A percentile compares a stretch with the other conserved stretches of the same genome.
phyloP scores from a whole-genome alignment of 2,797 vertebrate species.

The Antrozous pallidus region DNA sequence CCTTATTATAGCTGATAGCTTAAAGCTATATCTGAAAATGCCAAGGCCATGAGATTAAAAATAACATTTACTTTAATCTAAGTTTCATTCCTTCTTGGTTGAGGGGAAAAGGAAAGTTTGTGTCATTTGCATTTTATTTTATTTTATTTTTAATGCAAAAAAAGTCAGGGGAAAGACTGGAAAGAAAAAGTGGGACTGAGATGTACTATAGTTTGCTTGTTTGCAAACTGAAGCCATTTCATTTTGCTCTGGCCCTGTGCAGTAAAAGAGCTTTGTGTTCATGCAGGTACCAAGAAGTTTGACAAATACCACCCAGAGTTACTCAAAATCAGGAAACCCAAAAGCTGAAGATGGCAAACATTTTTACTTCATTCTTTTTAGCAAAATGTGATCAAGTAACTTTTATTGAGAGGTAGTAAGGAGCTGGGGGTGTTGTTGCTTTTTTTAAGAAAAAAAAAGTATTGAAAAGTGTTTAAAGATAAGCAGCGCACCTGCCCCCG shows the following conservation, averaged over 20 bases:
- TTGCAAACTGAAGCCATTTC: background rate
- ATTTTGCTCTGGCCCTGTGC: background rate
- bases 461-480: background rate
- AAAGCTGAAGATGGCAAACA: constrained; percentile 29
- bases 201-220: background rate
- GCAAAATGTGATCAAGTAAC: background rate
- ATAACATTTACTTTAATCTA: constrained; percentile 3
- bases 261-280: background rate
- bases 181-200: background rate
- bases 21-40: background rate
- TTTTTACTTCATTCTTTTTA: constrained; percentile 33
- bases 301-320: background rate
- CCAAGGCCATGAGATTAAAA: background rate
- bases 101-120: background rate
- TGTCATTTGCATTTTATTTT: background rate
- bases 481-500: background rate
- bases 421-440: background rate
- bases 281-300: background rate
- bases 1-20: background rate
- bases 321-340: constrained; percentile 51
- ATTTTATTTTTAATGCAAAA: background rate
- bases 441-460: background rate
- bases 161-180: background rate
- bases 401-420: background rate
- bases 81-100: background rate